A percentile compares a stretch with the other conserved stretches of the same genome.
Conservation (phyloP, 2,888 invertebrate species). For the Rhagonycha lutea region DNA sequence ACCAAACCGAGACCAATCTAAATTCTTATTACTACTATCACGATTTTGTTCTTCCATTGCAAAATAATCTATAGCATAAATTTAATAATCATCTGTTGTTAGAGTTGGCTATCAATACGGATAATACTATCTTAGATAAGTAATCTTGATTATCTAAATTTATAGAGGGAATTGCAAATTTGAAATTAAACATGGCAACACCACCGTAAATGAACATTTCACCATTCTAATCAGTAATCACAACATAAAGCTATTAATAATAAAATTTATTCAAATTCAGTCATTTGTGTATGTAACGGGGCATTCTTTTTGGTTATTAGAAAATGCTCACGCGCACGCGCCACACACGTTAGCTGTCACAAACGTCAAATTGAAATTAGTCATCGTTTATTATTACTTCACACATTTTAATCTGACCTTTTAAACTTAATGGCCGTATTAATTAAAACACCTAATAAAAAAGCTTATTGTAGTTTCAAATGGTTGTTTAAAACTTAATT, state of each 20-base stretch:
- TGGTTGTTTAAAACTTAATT: background rate
- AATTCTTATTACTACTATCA: conserved; percentile 30
- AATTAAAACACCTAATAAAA: background rate
- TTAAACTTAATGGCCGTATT: background rate
- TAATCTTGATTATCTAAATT: background rate
- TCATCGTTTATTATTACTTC: background rate
- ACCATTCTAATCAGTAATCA: background rate
- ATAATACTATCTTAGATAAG: background rate
- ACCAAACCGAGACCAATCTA: conserved; percentile 63
- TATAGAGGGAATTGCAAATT: background rate
- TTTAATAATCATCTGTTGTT: background rate
- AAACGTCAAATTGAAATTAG: background rate
- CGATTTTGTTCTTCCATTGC: conserved; percentile 7
- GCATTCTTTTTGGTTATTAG: background rate
- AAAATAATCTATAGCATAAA: background rate
- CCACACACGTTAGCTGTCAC: background rate
- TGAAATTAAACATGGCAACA: background rate
- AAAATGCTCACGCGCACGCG: background rate
- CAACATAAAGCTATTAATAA: background rate
- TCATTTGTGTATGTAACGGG: background rate
- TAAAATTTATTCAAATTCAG: background rate
- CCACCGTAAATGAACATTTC: background rate
- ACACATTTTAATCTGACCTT: background rate
- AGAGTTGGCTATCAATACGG: background rate
- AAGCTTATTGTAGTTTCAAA: background rate